Conservation (phyloP, 1,140 invertebrate species). For the Cryptotermes secundus region DNA sequence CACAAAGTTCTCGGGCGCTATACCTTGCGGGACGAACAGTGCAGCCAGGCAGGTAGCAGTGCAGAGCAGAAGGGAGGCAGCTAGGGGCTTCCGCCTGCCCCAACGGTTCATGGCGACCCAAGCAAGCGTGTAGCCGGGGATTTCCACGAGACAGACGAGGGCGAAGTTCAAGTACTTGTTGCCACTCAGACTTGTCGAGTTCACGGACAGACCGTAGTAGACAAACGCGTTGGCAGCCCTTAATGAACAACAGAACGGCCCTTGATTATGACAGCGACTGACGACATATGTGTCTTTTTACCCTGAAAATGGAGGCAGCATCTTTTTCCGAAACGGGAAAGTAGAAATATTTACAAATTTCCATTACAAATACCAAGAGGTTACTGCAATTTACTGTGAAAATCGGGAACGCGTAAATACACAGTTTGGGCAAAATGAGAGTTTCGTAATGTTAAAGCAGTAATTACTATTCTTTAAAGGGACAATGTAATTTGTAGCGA, state of each 20-base stretch:
- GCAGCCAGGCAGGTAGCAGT: constrained; percentile 54
- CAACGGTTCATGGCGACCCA: constrained; percentile 54
- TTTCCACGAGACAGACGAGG: constrained; percentile 59
- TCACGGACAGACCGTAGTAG: constrained; percentile 71
- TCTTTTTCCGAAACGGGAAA: too few relatives aligned
- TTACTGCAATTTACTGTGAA: too few relatives aligned
- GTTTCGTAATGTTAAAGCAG: too few relatives aligned
- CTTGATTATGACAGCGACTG: too few relatives aligned
- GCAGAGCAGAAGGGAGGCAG: constrained; percentile 55
- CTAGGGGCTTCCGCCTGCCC: constrained; percentile 58
- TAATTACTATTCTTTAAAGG: too few relatives aligned
- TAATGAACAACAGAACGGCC: constrained; percentile 42
- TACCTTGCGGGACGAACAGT: constrained; percentile 40
- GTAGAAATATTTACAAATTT: too few relatives aligned
- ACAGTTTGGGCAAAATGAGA: too few relatives aligned
- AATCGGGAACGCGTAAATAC: too few relatives aligned
- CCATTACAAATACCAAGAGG: too few relatives aligned
- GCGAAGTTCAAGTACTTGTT: constrained; percentile 62
- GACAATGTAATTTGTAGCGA: not conserved
- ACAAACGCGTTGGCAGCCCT: constrained; percentile 70
- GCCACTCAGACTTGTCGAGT: constrained; percentile 64
- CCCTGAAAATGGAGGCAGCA: too few relatives aligned
- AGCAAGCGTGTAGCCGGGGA: constrained; percentile 57
- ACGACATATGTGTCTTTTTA: too few relatives aligned
- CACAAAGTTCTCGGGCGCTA: too few relatives aligned